Conservation (phyloP, 2,113 vertebrate species). For the Grus americana region DNA sequence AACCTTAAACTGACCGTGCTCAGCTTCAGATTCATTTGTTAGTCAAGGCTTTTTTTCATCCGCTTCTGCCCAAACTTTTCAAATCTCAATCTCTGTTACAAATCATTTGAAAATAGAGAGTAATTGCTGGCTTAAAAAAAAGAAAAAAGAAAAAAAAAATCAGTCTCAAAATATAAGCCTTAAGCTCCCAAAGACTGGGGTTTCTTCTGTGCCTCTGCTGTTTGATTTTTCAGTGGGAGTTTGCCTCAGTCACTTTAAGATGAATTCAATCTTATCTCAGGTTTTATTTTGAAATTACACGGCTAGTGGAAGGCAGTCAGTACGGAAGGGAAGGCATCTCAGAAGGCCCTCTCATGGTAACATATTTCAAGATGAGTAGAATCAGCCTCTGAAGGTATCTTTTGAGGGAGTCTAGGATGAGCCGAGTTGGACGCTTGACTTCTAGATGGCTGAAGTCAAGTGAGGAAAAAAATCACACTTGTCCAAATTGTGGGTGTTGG, state of each 20-base stretch:
- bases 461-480: not conserved
- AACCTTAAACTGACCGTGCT: not conserved
- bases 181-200: not conserved
- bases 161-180: not conserved
- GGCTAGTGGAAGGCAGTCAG: accelerated
- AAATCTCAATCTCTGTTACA: not conserved
- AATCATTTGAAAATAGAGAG: not conserved
- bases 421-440: not conserved
- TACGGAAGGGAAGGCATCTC: not conserved
- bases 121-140: not conserved
- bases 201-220: not conserved
- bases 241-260: not conserved
- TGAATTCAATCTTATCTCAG: not conserved
- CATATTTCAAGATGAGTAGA: accelerated
- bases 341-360: not conserved
- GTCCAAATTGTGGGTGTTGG: not conserved
- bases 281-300: not conserved
- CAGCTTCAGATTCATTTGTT: not conserved
- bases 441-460: not conserved
- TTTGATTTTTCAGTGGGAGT: not conserved
- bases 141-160: not conserved
- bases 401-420: not conserved
- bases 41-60: not conserved
- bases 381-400: not conserved
- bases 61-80: not conserved